These are phyloP conservation scores for Calephelis perditalis DNA, from an alignment of 2,888 invertebrate species.

Conservation along the genomic window DNA sequence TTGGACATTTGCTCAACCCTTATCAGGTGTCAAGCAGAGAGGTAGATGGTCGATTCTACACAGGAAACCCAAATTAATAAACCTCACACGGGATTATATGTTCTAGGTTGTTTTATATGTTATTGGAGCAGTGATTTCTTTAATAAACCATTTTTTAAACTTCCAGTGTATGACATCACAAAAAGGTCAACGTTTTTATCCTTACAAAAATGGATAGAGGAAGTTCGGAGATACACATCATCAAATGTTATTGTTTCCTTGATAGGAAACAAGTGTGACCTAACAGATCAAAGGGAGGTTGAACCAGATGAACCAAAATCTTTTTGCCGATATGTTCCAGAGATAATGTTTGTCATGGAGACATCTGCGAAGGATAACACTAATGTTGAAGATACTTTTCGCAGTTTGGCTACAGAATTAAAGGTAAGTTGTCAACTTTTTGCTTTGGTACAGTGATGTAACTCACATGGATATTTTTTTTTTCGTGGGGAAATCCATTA, in stretches of 20 bases:
- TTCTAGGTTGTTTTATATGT: neutral
- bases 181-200: slow-evolving; percentile 94
- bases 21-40: no score
- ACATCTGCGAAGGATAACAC: slow-evolving; percentile 95
- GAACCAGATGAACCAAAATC: slow-evolving; percentile 91
- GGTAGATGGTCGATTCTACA: no score
- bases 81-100: no score
- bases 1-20: no score
- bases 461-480: no score
- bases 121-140: no score
- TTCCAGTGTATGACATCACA: slow-evolving; percentile 94
- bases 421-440: slow-evolving; percentile 73
- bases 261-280: slow-evolving; percentile 95
- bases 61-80: no score
- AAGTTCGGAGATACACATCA: slow-evolving; percentile 95
- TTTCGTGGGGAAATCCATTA: no score
- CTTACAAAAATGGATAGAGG: slow-evolving; percentile 96
- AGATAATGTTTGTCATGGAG: slow-evolving; percentile 91
- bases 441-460: no score
- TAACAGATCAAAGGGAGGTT: slow-evolving; percentile 89
- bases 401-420: slow-evolving; percentile 90
- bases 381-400: slow-evolving; percentile 93
- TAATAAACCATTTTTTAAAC: neutral
- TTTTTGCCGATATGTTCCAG: slow-evolving; percentile 90
- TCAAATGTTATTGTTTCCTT: slow-evolving; percentile 93